Evolutionary conservation across 92 coral and sea anemone species (phyloP).

Genomic region (Zoanthus gigantus): DNA sequence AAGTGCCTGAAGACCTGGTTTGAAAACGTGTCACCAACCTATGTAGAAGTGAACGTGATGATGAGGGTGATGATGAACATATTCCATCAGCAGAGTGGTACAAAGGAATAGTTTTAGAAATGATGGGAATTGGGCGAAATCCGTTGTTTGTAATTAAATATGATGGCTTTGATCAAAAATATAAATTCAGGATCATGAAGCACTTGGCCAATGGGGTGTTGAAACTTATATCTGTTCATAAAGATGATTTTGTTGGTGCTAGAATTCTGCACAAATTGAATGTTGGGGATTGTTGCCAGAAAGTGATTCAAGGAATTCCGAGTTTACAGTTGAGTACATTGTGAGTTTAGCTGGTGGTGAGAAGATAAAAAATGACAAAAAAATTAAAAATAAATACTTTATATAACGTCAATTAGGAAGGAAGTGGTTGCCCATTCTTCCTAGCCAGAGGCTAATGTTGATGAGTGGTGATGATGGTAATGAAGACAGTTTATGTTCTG

Average conservation of each 20-base stretch:
- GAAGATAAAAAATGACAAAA: background rate
- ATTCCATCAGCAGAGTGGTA: slow-evolving; percentile 28
- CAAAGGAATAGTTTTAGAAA: slow-evolving; percentile 33
- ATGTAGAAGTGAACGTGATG: slow-evolving; percentile 33
- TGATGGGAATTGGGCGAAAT: slow-evolving; percentile 26
- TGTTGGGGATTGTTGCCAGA: slow-evolving; percentile 34
- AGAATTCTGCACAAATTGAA: slow-evolving; percentile 32
- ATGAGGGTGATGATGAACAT: slow-evolving; percentile 40
- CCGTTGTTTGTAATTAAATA: slow-evolving; percentile 27
- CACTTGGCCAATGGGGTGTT: background rate
- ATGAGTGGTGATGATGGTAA: background rate
- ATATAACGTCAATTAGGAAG: too few species aligned
- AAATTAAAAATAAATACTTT: too few species aligned
- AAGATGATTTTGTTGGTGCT: slow-evolving; percentile 32
- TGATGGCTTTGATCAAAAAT: slow-evolving; percentile 40
- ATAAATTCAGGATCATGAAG: slow-evolving; percentile 23
- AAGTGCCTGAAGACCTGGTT: slow-evolving; percentile 52
- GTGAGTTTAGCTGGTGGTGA: background rate
- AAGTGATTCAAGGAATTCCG: slow-evolving; percentile 30
- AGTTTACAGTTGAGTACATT: slow-evolving; percentile 32
- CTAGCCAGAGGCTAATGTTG: background rate
- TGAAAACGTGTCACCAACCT: slow-evolving; percentile 47
- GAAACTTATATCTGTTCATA: slow-evolving; percentile 16
- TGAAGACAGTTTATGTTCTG: slow-evolving; percentile 24
- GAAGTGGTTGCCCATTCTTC: too few species aligned